Evolutionary conservation across 2,797 vertebrate genomes (phyloP), one percentile per base, ranked within the genome.

Genomic region (Gorsachius magnificus): DNA sequence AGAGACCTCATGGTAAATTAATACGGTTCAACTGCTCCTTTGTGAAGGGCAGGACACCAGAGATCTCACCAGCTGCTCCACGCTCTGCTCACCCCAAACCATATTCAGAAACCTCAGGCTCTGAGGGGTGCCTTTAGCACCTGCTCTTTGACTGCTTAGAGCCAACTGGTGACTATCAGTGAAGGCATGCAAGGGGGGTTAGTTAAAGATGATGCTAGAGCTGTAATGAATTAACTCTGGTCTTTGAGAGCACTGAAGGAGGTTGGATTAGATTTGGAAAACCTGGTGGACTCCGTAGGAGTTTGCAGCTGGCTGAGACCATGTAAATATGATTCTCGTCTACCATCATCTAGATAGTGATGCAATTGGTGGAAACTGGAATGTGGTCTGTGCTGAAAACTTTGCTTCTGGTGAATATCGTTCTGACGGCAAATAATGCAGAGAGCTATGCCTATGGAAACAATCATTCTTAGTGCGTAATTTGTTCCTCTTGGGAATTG

Each of bases 101-200:
- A 7, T 8, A 4, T 10, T 31, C 8, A 87, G 76, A 86, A 51
- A 51, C 18, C 33, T 61, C 51, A 72, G 38, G 16, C 14, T 78
- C 25, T 46, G 21, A 58, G 15, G 20, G 12, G 1, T 29, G 22
- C 8, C n/a, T 64, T 70, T 46, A 64, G 12, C 5, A 79, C 38
- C 22, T 61, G 24, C 24, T 75, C 14, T 71, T 76, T 15, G 13
- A 21, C 19, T 26, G 2, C 31, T 50, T 54, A 53, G 22, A 72
- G 7, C 7, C 35, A 77, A 14, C 3, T 4, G 5, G 14, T 36
- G 22, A 60, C 43, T n/a, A 22, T 11, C 9, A 83, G n/a, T 9
- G 33, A 20, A 1, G 9, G 12, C 25, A 36, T 38, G 13, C 3
- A 35, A 43, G 8, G 1, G 1, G 0, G 3, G 2, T 3, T 85